Conservation (phyloP, 2,888 invertebrate species). For the Yponomeuta evonymella region DNA sequence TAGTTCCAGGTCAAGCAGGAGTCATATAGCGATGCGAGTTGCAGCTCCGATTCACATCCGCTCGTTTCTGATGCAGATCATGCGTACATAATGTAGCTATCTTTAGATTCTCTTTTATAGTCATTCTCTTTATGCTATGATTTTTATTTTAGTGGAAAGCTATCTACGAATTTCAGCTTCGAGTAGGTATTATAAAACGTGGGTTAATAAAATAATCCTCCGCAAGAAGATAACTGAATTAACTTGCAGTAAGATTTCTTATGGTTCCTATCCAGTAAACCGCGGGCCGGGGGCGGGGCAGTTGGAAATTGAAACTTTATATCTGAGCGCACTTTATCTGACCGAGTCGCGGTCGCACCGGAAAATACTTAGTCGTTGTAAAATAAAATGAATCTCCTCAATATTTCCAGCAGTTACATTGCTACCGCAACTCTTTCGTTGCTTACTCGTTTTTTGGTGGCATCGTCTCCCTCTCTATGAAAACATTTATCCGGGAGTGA, state of each 20-base stretch:
- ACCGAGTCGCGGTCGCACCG: constrained; percentile 34
- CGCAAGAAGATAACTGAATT: too few species aligned
- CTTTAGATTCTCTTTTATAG: not conserved
- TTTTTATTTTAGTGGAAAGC: too few species aligned
- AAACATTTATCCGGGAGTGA: too few species aligned
- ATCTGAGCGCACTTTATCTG: constrained; percentile 68
- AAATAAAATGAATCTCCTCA: constrained; percentile 50
- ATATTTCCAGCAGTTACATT: constrained; percentile 42
- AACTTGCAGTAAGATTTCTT: too few species aligned
- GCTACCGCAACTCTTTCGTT: too few species aligned
- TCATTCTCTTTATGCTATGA: not conserved
- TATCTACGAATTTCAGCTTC: too few species aligned
- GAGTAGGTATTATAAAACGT: too few species aligned
- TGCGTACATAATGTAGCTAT: not conserved
- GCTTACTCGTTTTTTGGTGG: too few species aligned
- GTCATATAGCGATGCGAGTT: constrained; percentile 18
- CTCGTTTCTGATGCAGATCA: not conserved
- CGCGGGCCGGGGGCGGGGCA: too few species aligned
- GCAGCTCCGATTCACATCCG: not conserved
- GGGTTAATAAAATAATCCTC: too few species aligned
- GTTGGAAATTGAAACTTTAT: constrained; percentile 70
- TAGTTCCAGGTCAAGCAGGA: constrained; percentile 37
- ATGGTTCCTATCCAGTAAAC: too few species aligned
- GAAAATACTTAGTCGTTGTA: constrained; percentile 58
- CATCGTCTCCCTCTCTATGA: too few species aligned